Evolutionary conservation across 2,797 vertebrate genomes (phyloP).

Genomic region (Anisognathus igniventris): DNA sequence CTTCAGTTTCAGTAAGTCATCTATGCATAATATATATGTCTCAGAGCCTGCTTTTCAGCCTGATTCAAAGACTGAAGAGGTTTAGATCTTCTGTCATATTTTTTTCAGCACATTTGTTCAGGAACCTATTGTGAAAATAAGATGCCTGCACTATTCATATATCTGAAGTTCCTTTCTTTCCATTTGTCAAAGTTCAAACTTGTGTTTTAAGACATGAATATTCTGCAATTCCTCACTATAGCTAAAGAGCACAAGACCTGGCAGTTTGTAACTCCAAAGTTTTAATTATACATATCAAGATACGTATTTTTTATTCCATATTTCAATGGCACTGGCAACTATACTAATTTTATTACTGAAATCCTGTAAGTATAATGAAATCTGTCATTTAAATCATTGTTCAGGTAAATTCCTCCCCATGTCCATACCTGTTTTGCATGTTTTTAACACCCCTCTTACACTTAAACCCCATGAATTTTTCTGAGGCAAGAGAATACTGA

Average conservation of each 20-base stretch:
- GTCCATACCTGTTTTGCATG: accelerated
- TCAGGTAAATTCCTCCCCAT: background rate
- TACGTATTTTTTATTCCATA: background rate
- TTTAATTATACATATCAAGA: background rate
- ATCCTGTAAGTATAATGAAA: background rate
- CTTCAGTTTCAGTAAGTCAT: background rate
- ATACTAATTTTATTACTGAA: background rate
- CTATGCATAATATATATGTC: background rate
- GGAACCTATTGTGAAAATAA: background rate
- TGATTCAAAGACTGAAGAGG: background rate
- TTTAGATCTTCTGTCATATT: background rate
- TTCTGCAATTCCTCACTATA: background rate
- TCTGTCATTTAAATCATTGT: background rate
- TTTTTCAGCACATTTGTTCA: background rate
- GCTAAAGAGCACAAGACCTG: background rate
- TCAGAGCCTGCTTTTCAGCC: background rate
- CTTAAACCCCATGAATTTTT: background rate
- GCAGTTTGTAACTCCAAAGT: background rate
- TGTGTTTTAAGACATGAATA: background rate
- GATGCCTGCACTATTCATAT: background rate
- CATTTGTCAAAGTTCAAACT: background rate
- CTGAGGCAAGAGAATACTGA: background rate
- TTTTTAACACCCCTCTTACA: background rate
- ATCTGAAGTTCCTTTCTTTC: background rate
- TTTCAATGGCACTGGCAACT: background rate